These are phyloP conservation scores for Silurus asotus DNA, from an alignment of 2,113 vertebrate species.

Conservation along the genomic window DNA sequence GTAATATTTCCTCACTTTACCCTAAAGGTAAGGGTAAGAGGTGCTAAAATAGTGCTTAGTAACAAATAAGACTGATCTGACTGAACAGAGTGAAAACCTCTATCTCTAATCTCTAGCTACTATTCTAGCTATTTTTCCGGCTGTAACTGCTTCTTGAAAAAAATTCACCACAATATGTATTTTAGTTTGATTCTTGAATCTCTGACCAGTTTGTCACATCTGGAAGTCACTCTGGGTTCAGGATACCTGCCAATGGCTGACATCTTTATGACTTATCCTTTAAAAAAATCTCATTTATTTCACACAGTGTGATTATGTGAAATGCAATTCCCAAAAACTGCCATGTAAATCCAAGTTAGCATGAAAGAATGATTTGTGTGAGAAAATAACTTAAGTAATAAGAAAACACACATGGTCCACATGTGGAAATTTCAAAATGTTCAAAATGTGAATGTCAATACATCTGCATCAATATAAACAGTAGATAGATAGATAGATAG, in stretches of 20 bases:
- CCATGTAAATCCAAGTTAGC: neutral
- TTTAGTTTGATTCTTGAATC: neutral
- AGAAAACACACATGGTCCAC: neutral
- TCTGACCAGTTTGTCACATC: neutral
- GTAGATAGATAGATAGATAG: no score
- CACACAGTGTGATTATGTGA: neutral
- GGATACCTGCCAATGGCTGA: neutral
- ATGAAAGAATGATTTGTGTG: neutral
- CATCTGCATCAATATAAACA: no score
- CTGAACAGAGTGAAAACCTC: neutral
- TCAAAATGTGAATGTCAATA: neutral
- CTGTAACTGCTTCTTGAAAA: neutral
- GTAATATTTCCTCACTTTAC: constrained; percentile 15
- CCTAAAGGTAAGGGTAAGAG: neutral
- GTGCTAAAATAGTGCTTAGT: constrained; percentile 5
- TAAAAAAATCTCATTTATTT: neutral
- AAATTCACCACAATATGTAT: neutral
- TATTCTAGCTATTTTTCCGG: no score
- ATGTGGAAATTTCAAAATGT: neutral
- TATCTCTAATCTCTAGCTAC: no score
- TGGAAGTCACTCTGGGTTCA: neutral
- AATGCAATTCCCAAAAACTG: neutral
- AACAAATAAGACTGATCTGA: constrained; percentile 1
- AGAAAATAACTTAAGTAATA: neutral
- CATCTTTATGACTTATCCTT: neutral